phyloP scores from a whole-genome alignment of 2,888 invertebrate species.

The Ormyrus nitidulus region DNA sequence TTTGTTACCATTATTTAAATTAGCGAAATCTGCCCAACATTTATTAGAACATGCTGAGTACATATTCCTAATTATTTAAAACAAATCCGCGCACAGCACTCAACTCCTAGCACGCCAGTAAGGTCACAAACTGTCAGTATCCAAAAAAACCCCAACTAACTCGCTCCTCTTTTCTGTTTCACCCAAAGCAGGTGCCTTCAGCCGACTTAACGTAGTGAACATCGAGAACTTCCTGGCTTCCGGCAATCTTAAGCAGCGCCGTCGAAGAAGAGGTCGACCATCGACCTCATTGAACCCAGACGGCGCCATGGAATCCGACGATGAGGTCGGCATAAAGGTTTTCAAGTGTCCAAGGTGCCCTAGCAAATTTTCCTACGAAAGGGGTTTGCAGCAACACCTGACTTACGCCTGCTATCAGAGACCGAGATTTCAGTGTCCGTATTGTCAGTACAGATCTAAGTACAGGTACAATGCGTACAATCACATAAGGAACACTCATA shows the following conservation, averaged over 20 bases:
- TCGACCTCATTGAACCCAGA: background rate
- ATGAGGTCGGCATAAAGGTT: background rate
- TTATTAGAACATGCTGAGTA: too few relatives aligned
- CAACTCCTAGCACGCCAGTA: too few relatives aligned
- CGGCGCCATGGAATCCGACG: background rate
- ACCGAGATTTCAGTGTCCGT: constrained; percentile 69
- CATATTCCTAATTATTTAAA: too few relatives aligned
- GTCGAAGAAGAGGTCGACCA: constrained; percentile 40
- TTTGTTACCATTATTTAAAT: too few relatives aligned
- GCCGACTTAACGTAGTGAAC: background rate
- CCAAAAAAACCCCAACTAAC: too few relatives aligned
- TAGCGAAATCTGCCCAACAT: too few relatives aligned
- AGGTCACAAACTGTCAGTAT: too few relatives aligned
- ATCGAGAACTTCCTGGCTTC: constrained; percentile 61
- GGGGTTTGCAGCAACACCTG: constrained; percentile 66
- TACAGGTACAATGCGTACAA: constrained; percentile 68
- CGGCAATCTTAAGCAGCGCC: background rate
- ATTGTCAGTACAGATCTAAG: constrained; percentile 67
- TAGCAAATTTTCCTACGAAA: constrained; percentile 64
- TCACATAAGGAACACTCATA: constrained; percentile 66
- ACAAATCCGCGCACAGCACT: too few relatives aligned
- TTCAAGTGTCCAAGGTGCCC: constrained; percentile 60
- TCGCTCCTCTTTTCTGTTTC: too few relatives aligned
- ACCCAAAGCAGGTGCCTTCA: background rate
- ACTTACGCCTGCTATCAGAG: constrained; percentile 67